These are phyloP conservation scores for Clistopyga incitator DNA, from an alignment of 2,888 invertebrate genomes.

Conservation along the genomic window DNA sequence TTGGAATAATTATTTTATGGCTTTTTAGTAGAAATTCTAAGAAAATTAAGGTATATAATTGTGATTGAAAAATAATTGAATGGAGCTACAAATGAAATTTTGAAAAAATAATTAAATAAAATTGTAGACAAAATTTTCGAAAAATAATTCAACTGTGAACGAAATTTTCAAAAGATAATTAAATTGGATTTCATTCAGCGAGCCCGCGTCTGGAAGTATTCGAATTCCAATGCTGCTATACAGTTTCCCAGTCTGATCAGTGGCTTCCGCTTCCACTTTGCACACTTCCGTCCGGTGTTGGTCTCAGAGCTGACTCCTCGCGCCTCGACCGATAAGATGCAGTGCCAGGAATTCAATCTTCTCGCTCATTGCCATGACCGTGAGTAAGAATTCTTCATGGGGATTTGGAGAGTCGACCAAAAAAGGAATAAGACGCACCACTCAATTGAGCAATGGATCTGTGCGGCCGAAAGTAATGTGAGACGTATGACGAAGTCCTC, in stretches of 20 bases:
- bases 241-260: slow-evolving; percentile 42
- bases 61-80: no score
- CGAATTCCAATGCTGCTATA: slow-evolving; percentile 20
- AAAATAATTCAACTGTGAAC: neutral
- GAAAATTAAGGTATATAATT: no score
- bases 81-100: no score
- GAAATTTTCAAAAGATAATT: neutral
- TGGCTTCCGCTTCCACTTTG: slow-evolving; percentile 66
- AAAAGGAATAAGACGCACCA: slow-evolving; percentile 53
- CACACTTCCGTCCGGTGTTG: slow-evolving; percentile 56
- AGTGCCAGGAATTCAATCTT: slow-evolving; percentile 59
- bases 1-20: no score
- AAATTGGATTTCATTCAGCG: neutral
- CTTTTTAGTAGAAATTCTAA: no score
- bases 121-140: neutral
- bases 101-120: no score
- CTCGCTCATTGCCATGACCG: slow-evolving; percentile 10
- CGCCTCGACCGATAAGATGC: slow-evolving; percentile 54
- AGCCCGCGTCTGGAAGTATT: neutral
- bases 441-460: slow-evolving; percentile 30
- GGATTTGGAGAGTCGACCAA: slow-evolving; percentile 4
- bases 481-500: slow-evolving; percentile 45
- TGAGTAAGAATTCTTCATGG: slow-evolving; percentile 52
- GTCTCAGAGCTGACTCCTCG: slow-evolving; percentile 41
- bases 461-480: slow-evolving; percentile 6